Evolutionary conservation across 2,113 vertebrate genomes (phyloP), one percentile per base, ranked within the genome.

Genomic region (Hyaena hyaena): DNA sequence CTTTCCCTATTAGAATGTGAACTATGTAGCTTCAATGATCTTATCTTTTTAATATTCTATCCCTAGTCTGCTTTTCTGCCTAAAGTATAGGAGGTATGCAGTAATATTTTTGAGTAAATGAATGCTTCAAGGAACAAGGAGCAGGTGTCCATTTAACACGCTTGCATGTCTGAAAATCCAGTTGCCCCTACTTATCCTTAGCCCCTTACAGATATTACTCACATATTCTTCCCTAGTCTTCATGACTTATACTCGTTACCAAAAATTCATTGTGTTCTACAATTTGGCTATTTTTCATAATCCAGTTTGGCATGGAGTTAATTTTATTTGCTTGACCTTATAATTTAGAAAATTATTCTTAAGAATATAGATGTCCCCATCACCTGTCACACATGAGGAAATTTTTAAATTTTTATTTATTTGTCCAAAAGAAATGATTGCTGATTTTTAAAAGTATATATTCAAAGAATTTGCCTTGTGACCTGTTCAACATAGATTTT

Each of bases 271-370:
- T 24, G 4, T 28, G 63, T 92, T 26, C 17, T 94, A 24, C 50
- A 83, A 94, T 16, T 53, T 68, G 8, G 10, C 21, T 84, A 79
- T 79, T 90, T 92, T 74, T 88, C 33, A 88, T 82, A 88, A 85
- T 33, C 19, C 8, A 79, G 0, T 16, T 81, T 94, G 76, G 10
- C 19, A 28, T 28, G 61, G 28, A 43, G 14, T 97, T 96, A n/a
- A 73, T 71, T 88, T 93, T 61, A 88, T 79, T 79, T 24, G 79
- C 33, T 87, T 83, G 35, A 68, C 23, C 24, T 94, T 63, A 0
- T 69, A 58, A 90, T 61, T 87, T 74, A 23, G 85, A 97, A 86
- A 94, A 82, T 63, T 83, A 63, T 45, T 14, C 9, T 76, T 88
- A 83, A 95, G 74, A 82, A 77, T 61, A 55, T 31, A 73, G n/a